phyloP scores from a whole-genome alignment of 2,888 invertebrate genomes.

The Dasypogon diadema region DNA sequence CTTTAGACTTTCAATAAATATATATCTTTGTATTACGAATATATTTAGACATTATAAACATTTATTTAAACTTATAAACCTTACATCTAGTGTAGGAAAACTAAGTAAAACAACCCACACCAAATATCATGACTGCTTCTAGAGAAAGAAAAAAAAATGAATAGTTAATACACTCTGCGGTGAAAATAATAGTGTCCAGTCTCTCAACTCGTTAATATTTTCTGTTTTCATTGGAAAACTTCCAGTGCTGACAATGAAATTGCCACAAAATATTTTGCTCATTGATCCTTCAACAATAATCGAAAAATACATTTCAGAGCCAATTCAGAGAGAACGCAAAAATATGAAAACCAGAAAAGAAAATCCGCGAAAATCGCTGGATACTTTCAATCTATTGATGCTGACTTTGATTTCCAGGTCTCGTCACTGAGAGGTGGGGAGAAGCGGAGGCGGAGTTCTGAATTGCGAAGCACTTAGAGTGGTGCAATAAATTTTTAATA shows the following conservation, averaged over 20 bases:
- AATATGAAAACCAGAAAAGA: constrained; percentile 8
- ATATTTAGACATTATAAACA: too few species aligned
- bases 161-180: too few species aligned
- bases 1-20: too few species aligned
- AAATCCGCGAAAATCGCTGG: constrained; percentile 32
- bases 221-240: background rate
- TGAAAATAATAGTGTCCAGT: too few species aligned
- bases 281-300: constrained; percentile 53
- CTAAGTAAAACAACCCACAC: too few species aligned
- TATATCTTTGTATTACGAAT: too few species aligned
- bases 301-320: constrained; percentile 30
- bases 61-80: too few species aligned
- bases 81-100: too few species aligned
- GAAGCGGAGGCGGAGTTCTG: background rate
- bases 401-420: constrained; percentile 32
- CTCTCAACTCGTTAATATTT: too few species aligned
- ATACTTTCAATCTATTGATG: constrained; percentile 41
- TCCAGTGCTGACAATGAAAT: constrained; percentile 50
- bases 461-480: constrained; percentile 50
- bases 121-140: too few species aligned
- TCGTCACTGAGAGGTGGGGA: background rate
- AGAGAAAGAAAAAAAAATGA: too few species aligned
- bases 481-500: constrained; percentile 56
- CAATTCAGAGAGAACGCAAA: constrained; percentile 29
- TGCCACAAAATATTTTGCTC: constrained; percentile 52